Conservation (phyloP, 1,140 invertebrate species). For the Linepithema humile region DNA sequence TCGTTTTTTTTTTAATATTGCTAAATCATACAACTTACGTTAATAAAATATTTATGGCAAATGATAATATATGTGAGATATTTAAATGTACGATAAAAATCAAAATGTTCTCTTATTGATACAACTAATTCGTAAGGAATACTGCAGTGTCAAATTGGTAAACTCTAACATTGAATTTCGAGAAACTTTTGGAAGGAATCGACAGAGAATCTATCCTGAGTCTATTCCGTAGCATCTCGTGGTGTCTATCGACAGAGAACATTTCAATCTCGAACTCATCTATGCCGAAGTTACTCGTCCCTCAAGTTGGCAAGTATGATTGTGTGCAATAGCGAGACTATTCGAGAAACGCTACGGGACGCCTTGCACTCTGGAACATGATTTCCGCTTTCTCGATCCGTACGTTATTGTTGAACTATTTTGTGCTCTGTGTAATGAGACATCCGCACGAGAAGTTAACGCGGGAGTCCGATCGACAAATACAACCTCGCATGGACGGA, state of each 20-base stretch:
- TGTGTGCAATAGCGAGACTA: constrained; percentile 49
- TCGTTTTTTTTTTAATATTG: background rate
- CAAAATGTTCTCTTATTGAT: background rate
- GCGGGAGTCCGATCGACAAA: background rate
- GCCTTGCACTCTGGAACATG: constrained; percentile 16
- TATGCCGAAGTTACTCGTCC: constrained; percentile 34
- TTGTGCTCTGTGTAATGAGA: constrained; percentile 16
- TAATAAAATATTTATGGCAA: background rate
- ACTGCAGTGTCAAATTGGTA: background rate
- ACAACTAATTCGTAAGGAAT: background rate
- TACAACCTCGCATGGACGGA: background rate
- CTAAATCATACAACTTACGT: background rate
- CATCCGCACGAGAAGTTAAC: background rate
- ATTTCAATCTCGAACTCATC: constrained; percentile 59
- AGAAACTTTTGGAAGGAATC: constrained; percentile 28
- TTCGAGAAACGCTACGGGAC: constrained; percentile 31
- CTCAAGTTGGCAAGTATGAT: constrained; percentile 55
- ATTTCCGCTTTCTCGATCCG: constrained; percentile 47
- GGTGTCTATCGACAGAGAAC: constrained; percentile 48
- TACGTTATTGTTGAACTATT: constrained; percentile 42
- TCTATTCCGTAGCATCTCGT: constrained; percentile 29
- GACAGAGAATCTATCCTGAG: constrained; percentile 1
- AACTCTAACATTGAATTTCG: constrained; percentile 39
- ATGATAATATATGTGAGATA: background rate
- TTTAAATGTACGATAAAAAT: background rate